Percentiles rank a stretch among this genome's conserved stretches.
Conservation (phyloP, 2,888 invertebrate species). For the Baccha elongata region DNA sequence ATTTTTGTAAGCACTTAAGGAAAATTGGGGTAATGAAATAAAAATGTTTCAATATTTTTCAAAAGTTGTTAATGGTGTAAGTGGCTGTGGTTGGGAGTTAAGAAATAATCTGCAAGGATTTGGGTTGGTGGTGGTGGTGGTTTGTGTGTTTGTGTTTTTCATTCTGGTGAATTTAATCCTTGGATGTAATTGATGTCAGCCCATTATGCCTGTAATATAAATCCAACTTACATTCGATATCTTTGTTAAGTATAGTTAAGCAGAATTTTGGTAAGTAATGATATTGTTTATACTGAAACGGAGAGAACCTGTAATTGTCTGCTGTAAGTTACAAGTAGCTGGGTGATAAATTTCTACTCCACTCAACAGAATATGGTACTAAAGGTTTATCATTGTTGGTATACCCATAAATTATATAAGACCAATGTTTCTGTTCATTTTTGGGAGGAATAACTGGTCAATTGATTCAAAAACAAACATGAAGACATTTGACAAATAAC, state of each 20-base stretch:
- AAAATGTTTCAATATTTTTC: constrained; percentile 66
- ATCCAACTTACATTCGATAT: constrained; percentile 25
- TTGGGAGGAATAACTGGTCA: too few species aligned
- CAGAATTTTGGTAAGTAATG: not conserved
- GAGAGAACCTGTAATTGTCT: not conserved
- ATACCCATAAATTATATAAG: constrained; percentile 6
- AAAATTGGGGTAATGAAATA: constrained; percentile 66
- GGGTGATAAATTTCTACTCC: constrained; percentile 7
- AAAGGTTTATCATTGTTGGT: constrained; percentile 2
- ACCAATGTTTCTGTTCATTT: too few species aligned
- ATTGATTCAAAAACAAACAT: too few species aligned
- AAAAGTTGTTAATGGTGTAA: constrained; percentile 68
- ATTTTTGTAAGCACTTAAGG: constrained; percentile 59
- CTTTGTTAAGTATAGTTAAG: constrained; percentile 7
- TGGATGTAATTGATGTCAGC: constrained; percentile 25
- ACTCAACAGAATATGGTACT: not conserved
- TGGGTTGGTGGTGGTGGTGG: not conserved
- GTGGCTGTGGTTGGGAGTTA: constrained; percentile 32
- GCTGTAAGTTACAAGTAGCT: not conserved
- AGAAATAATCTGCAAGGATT: constrained; percentile 19
- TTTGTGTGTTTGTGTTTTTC: not conserved
- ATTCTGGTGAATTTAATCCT: not conserved
- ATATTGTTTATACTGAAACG: not conserved
- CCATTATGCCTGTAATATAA: constrained; percentile 13
- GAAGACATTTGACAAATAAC: too few species aligned